A percentile compares a stretch with the other conserved stretches of the same genome.
phyloP scores from a whole-genome alignment of 2,888 invertebrate species.

The Cremastinae sp. region DNA sequence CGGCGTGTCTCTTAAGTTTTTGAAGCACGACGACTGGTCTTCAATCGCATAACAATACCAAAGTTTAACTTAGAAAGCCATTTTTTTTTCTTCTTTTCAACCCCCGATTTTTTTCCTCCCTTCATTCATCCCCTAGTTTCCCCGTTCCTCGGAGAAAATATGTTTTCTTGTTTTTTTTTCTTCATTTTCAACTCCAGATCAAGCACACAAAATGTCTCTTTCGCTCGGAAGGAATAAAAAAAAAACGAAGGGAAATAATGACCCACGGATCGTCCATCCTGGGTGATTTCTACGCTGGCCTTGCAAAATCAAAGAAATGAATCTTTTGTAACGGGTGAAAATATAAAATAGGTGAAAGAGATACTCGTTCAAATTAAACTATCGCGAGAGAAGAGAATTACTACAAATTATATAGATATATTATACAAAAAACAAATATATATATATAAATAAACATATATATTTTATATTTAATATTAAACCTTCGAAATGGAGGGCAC shows the following conservation, averaged over 20 bases:
- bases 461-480: slow-evolving; percentile 73
- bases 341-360: slow-evolving; percentile 59
- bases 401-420: slow-evolving; percentile 68
- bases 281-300: slow-evolving; percentile 80
- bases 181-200: slow-evolving; percentile 5
- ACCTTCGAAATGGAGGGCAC: slow-evolving; percentile 64
- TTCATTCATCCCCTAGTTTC: slow-evolving; percentile 48
- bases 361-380: slow-evolving; percentile 70
- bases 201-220: slow-evolving; percentile 7
- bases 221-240: slow-evolving; percentile 9
- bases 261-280: slow-evolving; percentile 65
- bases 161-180: too few species aligned
- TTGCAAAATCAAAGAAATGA: slow-evolving; percentile 78
- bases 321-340: slow-evolving; percentile 68
- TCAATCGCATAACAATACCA: slow-evolving; percentile 78
- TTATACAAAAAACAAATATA: slow-evolving; percentile 65
- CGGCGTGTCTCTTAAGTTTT: slow-evolving; percentile 9
- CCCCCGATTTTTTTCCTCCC: slow-evolving; percentile 62
- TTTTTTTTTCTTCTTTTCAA: slow-evolving; percentile 56
- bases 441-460: slow-evolving; percentile 60
- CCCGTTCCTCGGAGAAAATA: slow-evolving; percentile 63
- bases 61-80: slow-evolving; percentile 78
- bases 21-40: slow-evolving; percentile 54
- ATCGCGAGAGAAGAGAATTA: slow-evolving; percentile 72
- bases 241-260: slow-evolving; percentile 40